Base-by-base conservation (phyloP, 2,113 vertebrate species). In the Burhinus oedicnemus region DNA sequence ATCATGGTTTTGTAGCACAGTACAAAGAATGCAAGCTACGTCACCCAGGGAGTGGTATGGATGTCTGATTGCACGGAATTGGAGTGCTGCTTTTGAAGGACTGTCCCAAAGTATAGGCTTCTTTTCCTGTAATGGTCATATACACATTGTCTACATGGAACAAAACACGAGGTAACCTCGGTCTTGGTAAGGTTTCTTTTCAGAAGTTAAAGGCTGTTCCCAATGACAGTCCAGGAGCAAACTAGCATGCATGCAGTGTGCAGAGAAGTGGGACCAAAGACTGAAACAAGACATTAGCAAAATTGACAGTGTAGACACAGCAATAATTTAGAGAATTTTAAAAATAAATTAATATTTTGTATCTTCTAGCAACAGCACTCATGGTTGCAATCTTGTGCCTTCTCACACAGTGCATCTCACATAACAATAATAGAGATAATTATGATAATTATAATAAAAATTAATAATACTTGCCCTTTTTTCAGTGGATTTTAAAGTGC, bases 371-470 rank as follows among this genome's bases (percentile, higher is more conserved):
- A 95, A 68, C 64, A 83, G 68, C 65, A 69, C 30, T 92, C 20
- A 16, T 54, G 87, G 20, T 78, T 81, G 29, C 55, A 92, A 54
- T 89, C 83, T 89, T 76, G 23, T 91, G 77, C 77, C 40, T 95
- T 96, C 89, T 96, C 80, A 84, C 34, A 72, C 34, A 75, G 60
- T 52, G 64, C 47, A 66, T 94, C 71, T 89, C 3, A 62, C 74
- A 82, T 81, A 97, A 94, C 76, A 96, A 94, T 94, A 83, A 79
- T 92, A 72, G 49, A 42, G 55, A 95, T 95, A 95, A 95, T 95
- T 84, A 95, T 89, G 60, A 65, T 95, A 81, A 97, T 96, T 96
- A 93, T 69, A 94, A 94, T 66, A 96, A 96, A 94, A 96, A 93
- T 83, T 95, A 96, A 85, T 95, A 97, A 94, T 94, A 89, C 87